Conservation (phyloP, 2,888 invertebrate genomes). For the Agonopterix heracliana region DNA sequence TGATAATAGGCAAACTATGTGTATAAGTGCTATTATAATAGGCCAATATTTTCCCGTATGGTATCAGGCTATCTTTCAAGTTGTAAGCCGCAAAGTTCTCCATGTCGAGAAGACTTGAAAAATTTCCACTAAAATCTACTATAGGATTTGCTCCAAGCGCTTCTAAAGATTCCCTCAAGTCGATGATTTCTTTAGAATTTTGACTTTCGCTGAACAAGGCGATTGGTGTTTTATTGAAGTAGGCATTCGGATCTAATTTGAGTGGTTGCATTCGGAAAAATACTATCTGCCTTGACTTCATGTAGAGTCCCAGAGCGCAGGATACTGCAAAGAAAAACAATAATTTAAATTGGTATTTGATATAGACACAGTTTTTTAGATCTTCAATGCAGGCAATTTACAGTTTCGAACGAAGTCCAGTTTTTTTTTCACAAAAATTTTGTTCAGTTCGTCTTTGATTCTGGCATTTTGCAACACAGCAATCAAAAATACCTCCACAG, state of each 20-base stretch:
- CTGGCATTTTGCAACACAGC: no score
- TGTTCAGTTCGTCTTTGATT: no score
- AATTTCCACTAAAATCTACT: conserved; percentile 80
- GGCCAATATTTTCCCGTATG: conserved; percentile 76
- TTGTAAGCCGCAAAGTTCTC: conserved; percentile 82
- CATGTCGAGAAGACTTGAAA: conserved; percentile 77
- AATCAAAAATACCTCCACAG: no score
- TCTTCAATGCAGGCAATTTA: background rate
- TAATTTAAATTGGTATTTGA: background rate
- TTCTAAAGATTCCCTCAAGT: conserved; percentile 52
- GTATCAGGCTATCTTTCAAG: conserved; percentile 70
- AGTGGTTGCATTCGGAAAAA: conserved; percentile 79
- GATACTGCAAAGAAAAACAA: conserved; percentile 58
- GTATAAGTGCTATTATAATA: conserved; percentile 87
- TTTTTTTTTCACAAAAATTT: no score
- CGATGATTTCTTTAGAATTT: conserved; percentile 45
- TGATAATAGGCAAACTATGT: conserved; percentile 85
- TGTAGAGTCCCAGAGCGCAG: conserved; percentile 81
- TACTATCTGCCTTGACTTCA: conserved; percentile 78
- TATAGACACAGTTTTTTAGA: background rate
- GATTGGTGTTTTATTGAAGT: conserved; percentile 75
- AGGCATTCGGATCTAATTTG: conserved; percentile 78
- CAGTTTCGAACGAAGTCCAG: background rate
- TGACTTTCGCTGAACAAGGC: conserved; percentile 77
- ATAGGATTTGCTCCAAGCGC: conserved; percentile 57